These are phyloP conservation scores for Onychomys torridus DNA, from an alignment of 2,797 vertebrate genomes.

Conservation along the genomic window DNA sequence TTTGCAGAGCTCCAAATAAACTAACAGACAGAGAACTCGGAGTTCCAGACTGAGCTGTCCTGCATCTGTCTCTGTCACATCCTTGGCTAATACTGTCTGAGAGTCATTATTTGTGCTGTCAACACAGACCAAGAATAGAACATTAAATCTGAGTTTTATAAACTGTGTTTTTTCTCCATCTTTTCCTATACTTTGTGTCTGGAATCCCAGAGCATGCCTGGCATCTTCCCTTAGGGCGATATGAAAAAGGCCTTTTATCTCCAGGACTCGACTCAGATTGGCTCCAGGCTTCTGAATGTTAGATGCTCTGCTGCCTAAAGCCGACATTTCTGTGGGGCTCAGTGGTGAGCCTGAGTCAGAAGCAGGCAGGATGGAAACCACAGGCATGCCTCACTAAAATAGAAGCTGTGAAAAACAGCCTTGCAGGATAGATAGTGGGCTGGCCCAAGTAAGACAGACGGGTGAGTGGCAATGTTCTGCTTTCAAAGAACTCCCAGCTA, in stretches of 20 bases:
- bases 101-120: slow-evolving; percentile 71
- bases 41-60: slow-evolving; percentile 13
- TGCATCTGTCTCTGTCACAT: slow-evolving; percentile 48
- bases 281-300: not conserved
- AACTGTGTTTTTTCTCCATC: not conserved
- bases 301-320: not conserved
- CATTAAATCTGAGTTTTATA: slow-evolving; percentile 2
- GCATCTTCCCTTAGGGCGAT: not conserved
- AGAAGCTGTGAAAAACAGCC: not conserved
- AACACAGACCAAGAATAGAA: slow-evolving; percentile 47
- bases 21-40: slow-evolving; percentile 41
- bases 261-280: not conserved
- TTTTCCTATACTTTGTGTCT: not conserved
- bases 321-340: slow-evolving; percentile 28
- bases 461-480: not conserved
- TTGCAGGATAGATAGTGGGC: too few species aligned
- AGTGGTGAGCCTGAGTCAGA: not conserved
- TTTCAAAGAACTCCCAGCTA: not conserved
- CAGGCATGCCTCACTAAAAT: not conserved
- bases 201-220: not conserved
- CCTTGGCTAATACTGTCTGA: slow-evolving; percentile 37
- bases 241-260: not conserved
- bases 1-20: slow-evolving; percentile 7
- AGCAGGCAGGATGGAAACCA: not conserved
- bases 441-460: not conserved